Base-by-base conservation (phyloP, 1,140 invertebrate genomes). In the Hycleus phaleratus region DNA sequence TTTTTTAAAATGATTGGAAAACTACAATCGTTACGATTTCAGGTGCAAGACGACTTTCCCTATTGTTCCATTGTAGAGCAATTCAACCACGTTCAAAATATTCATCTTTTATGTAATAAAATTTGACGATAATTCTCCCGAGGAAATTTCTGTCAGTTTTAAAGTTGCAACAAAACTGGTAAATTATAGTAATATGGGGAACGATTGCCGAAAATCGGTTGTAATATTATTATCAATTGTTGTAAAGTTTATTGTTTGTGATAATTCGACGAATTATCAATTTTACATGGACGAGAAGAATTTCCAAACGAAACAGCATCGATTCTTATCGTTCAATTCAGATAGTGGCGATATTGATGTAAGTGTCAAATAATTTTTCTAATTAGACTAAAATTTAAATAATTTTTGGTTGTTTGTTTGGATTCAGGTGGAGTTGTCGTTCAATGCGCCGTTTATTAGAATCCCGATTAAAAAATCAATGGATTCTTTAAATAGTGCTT, bases 391-490 rank as follows among this genome's bases (percentile, higher is more conserved):
- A 38, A 25, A 38, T 38, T 53, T 11, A 39, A 46, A 32, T 38
- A 56, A 18, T 18, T 18, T 25, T 43, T 42, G 26, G 59, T 51
- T 55, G 40, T 18, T 68, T 18, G 18, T 18, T 18, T 18, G 18
- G 1, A 18, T 70, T 57, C 44, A 74, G 72, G 49, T 74, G 6
- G 70, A 71, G 32, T 56, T 74, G 46, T 66, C 70, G 11, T 74
- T 74, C 43, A 62, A 51, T 18, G 66, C 71, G 3, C 70, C 72
- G 2, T 73, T 74, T 61, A 58, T 74, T 5, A 65, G 49, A 11
- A 67, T 74, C n/a, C 72, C 72, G 6, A 65, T 73, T 1, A 69
- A 71, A 57, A 62, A 67, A 46, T 64, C 68, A 10, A 42, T 72
- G 12, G 60, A 68, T 9, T 32, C 32, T 32, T 56, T 60, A 0